Conservation (phyloP, 2,797 vertebrate species). For the Pagetopsis macropterus region DNA sequence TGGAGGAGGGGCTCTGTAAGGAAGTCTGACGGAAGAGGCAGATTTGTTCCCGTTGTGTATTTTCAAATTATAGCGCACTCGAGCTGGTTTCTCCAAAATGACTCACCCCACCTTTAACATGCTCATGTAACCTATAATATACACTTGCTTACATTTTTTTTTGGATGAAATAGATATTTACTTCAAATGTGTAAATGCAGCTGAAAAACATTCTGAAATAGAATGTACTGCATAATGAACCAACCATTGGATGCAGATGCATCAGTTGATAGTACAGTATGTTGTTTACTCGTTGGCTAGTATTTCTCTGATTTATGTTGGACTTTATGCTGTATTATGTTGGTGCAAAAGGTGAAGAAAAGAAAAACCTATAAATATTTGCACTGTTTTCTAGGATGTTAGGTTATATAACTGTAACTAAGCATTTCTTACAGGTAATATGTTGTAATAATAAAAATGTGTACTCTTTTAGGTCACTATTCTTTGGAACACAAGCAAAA, state of each 20-base stretch:
- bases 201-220: neutral
- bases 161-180: neutral
- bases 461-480: neutral
- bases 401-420: slow-evolving; percentile 29
- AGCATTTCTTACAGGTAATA: slow-evolving; percentile 13
- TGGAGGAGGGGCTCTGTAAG: no score
- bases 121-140: neutral
- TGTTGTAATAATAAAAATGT: neutral
- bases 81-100: no score
- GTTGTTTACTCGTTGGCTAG: neutral
- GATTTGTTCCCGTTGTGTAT: no score
- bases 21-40: no score
- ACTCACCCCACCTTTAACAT: neutral
- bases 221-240: slow-evolving; percentile 1
- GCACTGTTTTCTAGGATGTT: slow-evolving; percentile 13
- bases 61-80: no score
- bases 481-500: slow-evolving; percentile 7
- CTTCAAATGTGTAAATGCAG: neutral
- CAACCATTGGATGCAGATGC: neutral
- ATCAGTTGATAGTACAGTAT: neutral
- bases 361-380: neutral
- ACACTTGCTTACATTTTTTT: neutral
- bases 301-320: no score
- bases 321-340: neutral
- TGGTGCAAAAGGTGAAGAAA: no score